These are phyloP conservation scores for Zelleria hepariella DNA, from an alignment of 2,888 invertebrate genomes.

Conservation along the genomic window DNA sequence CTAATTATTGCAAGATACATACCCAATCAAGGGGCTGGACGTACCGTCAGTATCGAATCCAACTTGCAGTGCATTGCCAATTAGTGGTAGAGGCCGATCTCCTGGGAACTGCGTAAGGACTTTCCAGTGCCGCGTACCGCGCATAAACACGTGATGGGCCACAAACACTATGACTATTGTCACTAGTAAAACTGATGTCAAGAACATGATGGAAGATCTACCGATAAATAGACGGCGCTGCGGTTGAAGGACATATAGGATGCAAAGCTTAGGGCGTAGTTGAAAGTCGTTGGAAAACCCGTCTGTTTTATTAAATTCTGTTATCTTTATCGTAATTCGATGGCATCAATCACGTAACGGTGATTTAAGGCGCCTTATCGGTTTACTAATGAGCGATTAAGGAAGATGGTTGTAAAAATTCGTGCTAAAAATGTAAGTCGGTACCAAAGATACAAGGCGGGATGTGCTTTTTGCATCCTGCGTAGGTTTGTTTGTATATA, in stretches of 20 bases:
- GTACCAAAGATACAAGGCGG: too few species aligned
- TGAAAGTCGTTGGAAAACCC: background rate
- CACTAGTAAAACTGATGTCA: background rate
- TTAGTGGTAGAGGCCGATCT: conserved; percentile 29
- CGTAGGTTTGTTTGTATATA: too few species aligned
- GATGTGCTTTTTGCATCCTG: too few species aligned
- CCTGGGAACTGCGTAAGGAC: conserved; percentile 29
- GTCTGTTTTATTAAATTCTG: background rate
- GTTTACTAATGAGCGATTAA: background rate
- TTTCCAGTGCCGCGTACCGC: conserved; percentile 17
- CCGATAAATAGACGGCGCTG: too few species aligned
- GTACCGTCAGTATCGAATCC: conserved; percentile 35
- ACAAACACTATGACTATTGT: conserved; percentile 13
- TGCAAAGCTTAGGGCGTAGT: too few species aligned
- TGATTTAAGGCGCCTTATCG: background rate
- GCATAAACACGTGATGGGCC: conserved; percentile 14
- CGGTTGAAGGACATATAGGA: too few species aligned
- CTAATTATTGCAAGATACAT: too few species aligned
- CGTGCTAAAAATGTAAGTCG: background rate
- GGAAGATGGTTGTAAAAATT: background rate
- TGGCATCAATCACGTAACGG: background rate
- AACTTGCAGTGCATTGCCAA: conserved; percentile 41
- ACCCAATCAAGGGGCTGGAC: too few species aligned
- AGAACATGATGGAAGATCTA: background rate
- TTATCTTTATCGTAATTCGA: background rate